These are phyloP conservation scores for Coracopsis vasa DNA, from an alignment of 2,113 vertebrate genomes.

Conservation along the genomic window DNA sequence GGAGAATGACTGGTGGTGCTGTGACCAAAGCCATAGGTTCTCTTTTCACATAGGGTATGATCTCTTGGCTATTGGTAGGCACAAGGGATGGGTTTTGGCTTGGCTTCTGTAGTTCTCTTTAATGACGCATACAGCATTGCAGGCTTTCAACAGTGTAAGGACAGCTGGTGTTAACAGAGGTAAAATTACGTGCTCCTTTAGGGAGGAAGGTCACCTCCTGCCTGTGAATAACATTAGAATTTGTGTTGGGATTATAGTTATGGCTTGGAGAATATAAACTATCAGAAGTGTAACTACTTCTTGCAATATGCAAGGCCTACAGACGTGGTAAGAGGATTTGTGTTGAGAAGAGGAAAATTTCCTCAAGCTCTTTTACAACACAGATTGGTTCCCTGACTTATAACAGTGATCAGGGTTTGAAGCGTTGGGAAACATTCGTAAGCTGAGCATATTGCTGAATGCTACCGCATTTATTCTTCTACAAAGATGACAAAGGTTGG, in stretches of 20 bases:
- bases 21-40: not conserved
- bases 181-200: not conserved
- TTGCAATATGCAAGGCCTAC: not conserved
- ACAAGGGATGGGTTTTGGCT: not conserved
- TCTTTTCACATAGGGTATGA: not conserved
- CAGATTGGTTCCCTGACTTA: not conserved
- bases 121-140: not conserved
- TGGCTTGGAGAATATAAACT: not conserved
- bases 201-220: not conserved
- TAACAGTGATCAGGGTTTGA: not conserved
- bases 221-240: not conserved
- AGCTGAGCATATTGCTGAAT: not conserved
- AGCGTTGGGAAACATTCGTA: not conserved
- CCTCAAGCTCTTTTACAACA: not conserved
- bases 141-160: not conserved
- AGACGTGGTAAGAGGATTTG: not conserved
- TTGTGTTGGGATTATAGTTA: not conserved
- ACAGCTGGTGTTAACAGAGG: not conserved
- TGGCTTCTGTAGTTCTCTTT: not conserved
- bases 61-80: not conserved
- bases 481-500: not conserved
- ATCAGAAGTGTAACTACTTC: not conserved
- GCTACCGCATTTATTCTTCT: not conserved
- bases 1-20: not conserved
- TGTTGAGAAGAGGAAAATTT: not conserved